Conservation (phyloP, 1,140 invertebrate genomes). For the Coenobita brevimanus region DNA sequence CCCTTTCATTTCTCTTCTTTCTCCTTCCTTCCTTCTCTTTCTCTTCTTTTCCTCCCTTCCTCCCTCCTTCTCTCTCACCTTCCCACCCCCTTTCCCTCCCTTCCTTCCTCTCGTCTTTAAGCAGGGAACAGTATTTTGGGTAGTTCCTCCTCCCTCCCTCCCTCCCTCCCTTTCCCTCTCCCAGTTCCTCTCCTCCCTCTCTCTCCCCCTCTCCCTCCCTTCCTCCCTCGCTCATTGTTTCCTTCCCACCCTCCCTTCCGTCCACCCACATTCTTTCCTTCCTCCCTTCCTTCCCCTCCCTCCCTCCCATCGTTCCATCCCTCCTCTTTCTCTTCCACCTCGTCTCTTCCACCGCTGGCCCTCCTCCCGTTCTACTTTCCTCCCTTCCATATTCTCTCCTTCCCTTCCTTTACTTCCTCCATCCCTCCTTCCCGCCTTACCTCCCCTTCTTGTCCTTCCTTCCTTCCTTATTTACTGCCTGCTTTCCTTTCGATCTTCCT, state of each 20-base stretch:
- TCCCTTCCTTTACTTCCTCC: too few species aligned
- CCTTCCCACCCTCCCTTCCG: not conserved
- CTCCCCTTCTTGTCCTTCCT: too few species aligned
- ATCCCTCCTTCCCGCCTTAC: too few species aligned
- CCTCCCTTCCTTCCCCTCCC: not conserved
- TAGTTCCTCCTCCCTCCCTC: not conserved
- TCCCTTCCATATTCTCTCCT: not conserved
- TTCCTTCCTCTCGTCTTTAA: not conserved
- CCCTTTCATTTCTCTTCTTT: not conserved
- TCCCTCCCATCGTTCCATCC: not conserved
- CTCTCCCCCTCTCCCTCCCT: not conserved
- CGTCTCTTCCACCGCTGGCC: not conserved
- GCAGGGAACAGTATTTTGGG: too few species aligned
- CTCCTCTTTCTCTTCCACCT: not conserved
- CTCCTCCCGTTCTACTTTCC: not conserved
- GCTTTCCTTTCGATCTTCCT: too few species aligned
- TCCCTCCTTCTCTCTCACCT: not conserved
- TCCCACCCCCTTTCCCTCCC: constrained; percentile 6
- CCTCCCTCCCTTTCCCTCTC: not conserved
- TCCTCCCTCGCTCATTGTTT: not conserved
- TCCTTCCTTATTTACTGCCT: not conserved
- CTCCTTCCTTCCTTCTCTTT: not conserved
- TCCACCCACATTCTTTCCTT: not conserved
- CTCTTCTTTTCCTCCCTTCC: not conserved
- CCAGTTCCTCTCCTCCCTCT: not conserved